These are phyloP conservation scores for Chaetophractus vellerosus DNA, from an alignment of 2,797 vertebrate species.

Conservation along the genomic window DNA sequence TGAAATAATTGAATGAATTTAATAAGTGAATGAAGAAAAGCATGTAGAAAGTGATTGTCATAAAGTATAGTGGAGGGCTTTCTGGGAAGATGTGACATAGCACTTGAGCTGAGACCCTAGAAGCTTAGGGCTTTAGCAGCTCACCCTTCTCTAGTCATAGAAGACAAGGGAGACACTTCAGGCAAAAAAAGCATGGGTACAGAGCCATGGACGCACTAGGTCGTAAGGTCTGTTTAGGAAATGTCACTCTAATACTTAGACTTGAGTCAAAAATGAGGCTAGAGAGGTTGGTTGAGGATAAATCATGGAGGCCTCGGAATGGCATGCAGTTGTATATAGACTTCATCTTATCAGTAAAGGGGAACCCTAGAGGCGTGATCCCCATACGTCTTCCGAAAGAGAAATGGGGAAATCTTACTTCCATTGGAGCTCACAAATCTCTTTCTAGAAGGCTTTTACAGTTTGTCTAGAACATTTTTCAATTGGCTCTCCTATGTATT, in stretches of 20 bases:
- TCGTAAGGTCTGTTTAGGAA: neutral
- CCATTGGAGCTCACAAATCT: neutral
- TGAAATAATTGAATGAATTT: neutral
- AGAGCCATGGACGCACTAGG: neutral
- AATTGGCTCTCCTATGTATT: neutral
- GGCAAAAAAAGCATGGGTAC: neutral
- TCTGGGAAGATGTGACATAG: neutral
- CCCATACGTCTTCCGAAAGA: too few species aligned
- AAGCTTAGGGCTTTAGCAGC: neutral
- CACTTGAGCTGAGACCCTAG: neutral
- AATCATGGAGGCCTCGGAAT: neutral
- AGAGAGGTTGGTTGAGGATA: neutral
- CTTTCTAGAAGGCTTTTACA: neutral
- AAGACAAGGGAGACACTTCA: neutral
- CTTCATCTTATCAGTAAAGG: neutral
- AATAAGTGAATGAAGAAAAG: neutral
- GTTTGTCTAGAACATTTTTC: slow-evolving; percentile 6
- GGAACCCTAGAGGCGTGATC: neutral
- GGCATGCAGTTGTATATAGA: neutral
- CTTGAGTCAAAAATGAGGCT: neutral
- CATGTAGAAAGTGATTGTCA: neutral
- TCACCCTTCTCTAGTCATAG: neutral
- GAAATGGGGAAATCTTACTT: neutral
- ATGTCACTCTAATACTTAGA: neutral
- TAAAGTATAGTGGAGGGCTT: neutral